A percentile compares a stretch with the other conserved stretches of the same genome.
These are phyloP conservation scores for Anolis sagrei DNA, from an alignment of 2,113 vertebrate genomes.

Conservation along the genomic window DNA sequence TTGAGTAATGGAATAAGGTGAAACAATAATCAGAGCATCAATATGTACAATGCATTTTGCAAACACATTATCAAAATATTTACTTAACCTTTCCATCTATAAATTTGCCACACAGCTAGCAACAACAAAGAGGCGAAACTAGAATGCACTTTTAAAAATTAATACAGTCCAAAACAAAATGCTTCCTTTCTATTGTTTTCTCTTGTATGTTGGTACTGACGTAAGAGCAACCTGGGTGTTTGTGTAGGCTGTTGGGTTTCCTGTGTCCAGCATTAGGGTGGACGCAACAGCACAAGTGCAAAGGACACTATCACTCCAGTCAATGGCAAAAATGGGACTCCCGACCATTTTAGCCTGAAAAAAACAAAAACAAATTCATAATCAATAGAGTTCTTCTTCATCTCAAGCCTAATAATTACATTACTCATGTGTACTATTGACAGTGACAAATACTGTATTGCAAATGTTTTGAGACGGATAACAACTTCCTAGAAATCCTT, in stretches of 20 bases:
- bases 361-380: not conserved
- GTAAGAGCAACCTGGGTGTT: not conserved
- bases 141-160: not conserved
- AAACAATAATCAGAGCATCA: conserved; percentile 13
- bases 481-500: not conserved
- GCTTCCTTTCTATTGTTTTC: not conserved
- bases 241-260: not conserved
- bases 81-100: not conserved
- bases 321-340: not conserved
- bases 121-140: not conserved
- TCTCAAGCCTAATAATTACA: not conserved
- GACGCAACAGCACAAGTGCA: not conserved
- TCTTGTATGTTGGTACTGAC: not conserved
- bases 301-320: not conserved
- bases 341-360: not conserved
- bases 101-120: not conserved
- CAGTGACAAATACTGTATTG: not conserved
- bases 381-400: not conserved
- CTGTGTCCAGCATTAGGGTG: not conserved
- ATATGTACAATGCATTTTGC: not conserved
- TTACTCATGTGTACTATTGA: not conserved
- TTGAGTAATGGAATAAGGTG: not conserved
- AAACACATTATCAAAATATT: not conserved
- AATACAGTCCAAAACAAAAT: not conserved
- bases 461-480: not conserved